These are phyloP conservation scores for Chrysogorgia sp. DNA, from an alignment of 92 coral and sea anemone genomes.

Conservation along the genomic window DNA sequence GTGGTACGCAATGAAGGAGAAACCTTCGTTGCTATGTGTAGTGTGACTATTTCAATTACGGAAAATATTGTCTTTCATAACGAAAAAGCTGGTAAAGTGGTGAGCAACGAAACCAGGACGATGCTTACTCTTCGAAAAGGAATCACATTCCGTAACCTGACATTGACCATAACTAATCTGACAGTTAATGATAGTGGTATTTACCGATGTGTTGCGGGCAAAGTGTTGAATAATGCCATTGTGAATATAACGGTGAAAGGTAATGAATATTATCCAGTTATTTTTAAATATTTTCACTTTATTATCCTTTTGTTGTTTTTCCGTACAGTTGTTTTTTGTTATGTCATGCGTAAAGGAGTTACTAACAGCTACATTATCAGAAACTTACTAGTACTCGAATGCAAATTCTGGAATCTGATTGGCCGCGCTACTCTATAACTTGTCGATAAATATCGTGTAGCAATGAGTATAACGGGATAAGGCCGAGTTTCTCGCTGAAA, in stretches of 20 bases:
- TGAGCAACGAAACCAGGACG: constrained; percentile 13
- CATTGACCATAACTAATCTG: constrained; percentile 47
- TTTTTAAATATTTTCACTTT: too few relatives aligned
- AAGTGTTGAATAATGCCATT: not conserved
- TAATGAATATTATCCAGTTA: not conserved
- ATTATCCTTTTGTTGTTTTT: too few relatives aligned
- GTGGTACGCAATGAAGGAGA: constrained; percentile 19
- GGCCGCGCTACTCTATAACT: too few relatives aligned
- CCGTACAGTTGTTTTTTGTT: too few relatives aligned
- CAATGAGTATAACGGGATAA: too few relatives aligned
- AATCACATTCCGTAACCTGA: not conserved
- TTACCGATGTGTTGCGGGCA: constrained; percentile 30
- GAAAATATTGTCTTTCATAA: constrained; percentile 9
- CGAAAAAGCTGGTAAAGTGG: not conserved
- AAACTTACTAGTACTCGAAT: too few relatives aligned
- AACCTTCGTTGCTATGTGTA: constrained; percentile 6
- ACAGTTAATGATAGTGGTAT: constrained; percentile 64
- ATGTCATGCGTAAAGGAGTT: too few relatives aligned
- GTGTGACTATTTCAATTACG: constrained; percentile 4
- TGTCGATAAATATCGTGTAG: too few relatives aligned
- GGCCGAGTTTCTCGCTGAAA: too few relatives aligned
- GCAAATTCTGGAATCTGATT: too few relatives aligned
- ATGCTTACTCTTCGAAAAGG: not conserved
- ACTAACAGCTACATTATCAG: too few relatives aligned
- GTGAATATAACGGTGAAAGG: constrained; percentile 26